phyloP scores from a whole-genome alignment of 1,140 invertebrate species.

The Drosophila orosa region DNA sequence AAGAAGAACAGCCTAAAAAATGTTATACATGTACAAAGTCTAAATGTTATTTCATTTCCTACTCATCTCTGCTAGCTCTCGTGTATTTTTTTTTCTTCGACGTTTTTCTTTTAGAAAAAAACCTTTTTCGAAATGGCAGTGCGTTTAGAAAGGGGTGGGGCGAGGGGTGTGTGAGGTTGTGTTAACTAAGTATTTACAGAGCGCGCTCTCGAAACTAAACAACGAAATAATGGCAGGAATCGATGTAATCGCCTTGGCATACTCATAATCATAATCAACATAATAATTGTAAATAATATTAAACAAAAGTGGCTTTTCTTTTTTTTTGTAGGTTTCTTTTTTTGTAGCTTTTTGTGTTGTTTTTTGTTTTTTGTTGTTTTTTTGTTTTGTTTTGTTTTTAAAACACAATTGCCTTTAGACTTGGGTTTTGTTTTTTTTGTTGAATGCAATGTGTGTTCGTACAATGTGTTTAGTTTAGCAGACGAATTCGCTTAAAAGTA shows the following conservation, averaged over 20 bases:
- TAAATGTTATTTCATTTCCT: slow-evolving; percentile 53
- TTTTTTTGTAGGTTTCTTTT: slow-evolving; percentile 52
- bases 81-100: slow-evolving; percentile 16
- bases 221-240: slow-evolving; percentile 70
- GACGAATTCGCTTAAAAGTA: slow-evolving; percentile 18
- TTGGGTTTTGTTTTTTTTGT: neutral
- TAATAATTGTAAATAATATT: slow-evolving; percentile 33
- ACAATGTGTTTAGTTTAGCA: slow-evolving; percentile 37
- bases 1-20: slow-evolving; percentile 78
- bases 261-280: slow-evolving; percentile 22
- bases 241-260: slow-evolving; percentile 37
- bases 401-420: slow-evolving; percentile 53
- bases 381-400: slow-evolving; percentile 43
- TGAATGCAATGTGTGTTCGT: slow-evolving; percentile 50
- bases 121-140: slow-evolving; percentile 79
- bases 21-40: slow-evolving; percentile 81
- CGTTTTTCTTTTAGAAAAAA: slow-evolving; percentile 56
- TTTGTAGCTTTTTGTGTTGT: slow-evolving; percentile 46
- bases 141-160: slow-evolving; percentile 39
- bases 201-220: slow-evolving; percentile 22
- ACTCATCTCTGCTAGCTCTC: slow-evolving; percentile 30
- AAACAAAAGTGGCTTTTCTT: slow-evolving; percentile 44
- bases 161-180: slow-evolving; percentile 1
- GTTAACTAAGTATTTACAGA: slow-evolving; percentile 39
- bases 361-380: slow-evolving; percentile 32